A percentile compares a stretch with the other conserved stretches of the same genome.
Evolutionary conservation across 1,140 invertebrate species (phyloP).

Genomic region (Nebria ingens): DNA sequence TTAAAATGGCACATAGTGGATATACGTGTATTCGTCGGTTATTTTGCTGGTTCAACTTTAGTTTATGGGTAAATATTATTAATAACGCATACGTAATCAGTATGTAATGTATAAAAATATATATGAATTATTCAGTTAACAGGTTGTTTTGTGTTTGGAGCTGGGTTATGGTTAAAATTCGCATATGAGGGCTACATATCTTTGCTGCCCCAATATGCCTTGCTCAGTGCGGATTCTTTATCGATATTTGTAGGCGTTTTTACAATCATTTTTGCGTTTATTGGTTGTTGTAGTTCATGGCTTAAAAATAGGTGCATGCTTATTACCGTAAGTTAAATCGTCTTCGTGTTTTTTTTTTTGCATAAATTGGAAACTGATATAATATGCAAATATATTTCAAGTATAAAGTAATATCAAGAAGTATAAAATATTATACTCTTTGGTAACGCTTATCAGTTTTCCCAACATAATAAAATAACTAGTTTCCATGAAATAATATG

Average conservation of each 20-base stretch:
- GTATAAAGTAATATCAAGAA: background rate
- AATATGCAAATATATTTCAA: background rate
- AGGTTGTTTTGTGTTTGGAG: slow-evolving; percentile 61
- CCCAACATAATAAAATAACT: no score
- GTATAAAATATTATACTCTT: background rate
- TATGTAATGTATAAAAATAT: background rate
- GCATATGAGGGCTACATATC: slow-evolving; percentile 60
- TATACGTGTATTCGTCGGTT: slow-evolving; percentile 67
- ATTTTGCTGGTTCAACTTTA: slow-evolving; percentile 63
- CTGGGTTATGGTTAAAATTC: slow-evolving; percentile 62
- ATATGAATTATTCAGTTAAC: slow-evolving; percentile 47
- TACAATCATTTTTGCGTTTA: slow-evolving; percentile 63
- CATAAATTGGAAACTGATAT: background rate
- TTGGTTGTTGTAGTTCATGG: slow-evolving; percentile 74
- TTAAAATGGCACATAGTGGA: slow-evolving; percentile 56
- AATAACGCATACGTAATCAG: background rate
- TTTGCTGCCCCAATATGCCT: slow-evolving; percentile 57
- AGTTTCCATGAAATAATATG: no score
- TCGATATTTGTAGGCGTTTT: slow-evolving; percentile 55
- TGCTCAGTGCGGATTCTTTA: slow-evolving; percentile 56
- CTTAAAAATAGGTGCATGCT: slow-evolving; percentile 67
- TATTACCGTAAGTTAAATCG: slow-evolving; percentile 58
- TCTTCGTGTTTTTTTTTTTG: background rate
- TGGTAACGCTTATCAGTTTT: no score
- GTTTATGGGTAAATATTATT: slow-evolving; percentile 57